These are phyloP conservation scores for Patella ulyssiponensis DNA, from an alignment of 2,888 invertebrate genomes.

Conservation along the genomic window DNA sequence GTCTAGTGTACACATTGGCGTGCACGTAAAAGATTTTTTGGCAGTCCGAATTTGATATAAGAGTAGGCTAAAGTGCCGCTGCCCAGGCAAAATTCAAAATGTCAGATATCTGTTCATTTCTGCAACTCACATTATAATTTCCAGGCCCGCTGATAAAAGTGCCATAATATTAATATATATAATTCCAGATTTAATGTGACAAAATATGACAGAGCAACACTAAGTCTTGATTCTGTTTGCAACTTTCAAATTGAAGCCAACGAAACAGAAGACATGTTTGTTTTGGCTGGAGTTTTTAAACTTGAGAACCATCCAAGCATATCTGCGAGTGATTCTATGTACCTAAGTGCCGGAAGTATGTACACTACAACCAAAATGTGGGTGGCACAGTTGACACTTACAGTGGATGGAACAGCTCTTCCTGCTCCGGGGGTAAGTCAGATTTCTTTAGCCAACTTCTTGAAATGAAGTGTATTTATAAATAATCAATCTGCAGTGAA, in stretches of 20 bases:
- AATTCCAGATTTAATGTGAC: constrained; percentile 40
- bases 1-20: too few species aligned
- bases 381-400: constrained; percentile 46
- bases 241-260: constrained; percentile 40
- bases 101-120: too few species aligned
- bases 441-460: too few species aligned
- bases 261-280: constrained; percentile 42
- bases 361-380: constrained; percentile 46
- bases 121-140: too few species aligned
- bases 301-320: constrained; percentile 40
- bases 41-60: too few species aligned
- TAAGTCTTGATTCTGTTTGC: constrained; percentile 46
- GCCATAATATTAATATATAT: background rate
- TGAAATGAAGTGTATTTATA: too few species aligned
- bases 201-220: constrained; percentile 44
- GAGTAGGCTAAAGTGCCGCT: too few species aligned
- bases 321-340: constrained; percentile 33
- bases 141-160: too few species aligned
- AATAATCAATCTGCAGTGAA: too few species aligned
- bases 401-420: background rate
- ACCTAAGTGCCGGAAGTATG: constrained; percentile 50
- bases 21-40: too few species aligned
- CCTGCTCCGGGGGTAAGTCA: background rate
- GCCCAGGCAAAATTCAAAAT: too few species aligned
- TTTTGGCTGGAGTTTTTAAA: constrained; percentile 43